These are phyloP conservation scores for Henricia sp. DNA, from an alignment of 53 echinoderm and acorn worm genomes.

Conservation along the genomic window DNA sequence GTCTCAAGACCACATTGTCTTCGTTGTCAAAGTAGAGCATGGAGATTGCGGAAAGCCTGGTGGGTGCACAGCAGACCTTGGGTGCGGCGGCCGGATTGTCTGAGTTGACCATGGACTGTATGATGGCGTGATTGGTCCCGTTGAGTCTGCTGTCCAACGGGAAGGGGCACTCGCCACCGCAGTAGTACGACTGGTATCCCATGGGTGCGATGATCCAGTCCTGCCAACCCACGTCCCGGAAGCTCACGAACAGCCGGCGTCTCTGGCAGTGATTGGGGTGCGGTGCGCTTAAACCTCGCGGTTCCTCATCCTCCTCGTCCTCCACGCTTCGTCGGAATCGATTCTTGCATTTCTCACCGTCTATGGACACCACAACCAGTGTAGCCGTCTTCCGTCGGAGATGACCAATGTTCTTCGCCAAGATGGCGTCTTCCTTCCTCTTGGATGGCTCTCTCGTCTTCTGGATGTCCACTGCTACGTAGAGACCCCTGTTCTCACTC, in stretches of 20 bases:
- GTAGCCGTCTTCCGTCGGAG: conserved; percentile 51
- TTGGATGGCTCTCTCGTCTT: conserved; percentile 14
- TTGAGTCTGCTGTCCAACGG: conserved; percentile 88
- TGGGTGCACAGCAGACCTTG: conserved; percentile 95
- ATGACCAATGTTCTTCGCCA: conserved; percentile 31
- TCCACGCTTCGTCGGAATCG: conserved; percentile 59
- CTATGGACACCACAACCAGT: conserved; percentile 77
- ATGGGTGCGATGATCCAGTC: conserved; percentile 98
- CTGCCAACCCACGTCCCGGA: conserved; percentile 97
- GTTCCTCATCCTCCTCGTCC: conserved; percentile 5
- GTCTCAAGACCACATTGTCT: conserved; percentile 95
- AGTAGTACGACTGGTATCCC: conserved; percentile 97
- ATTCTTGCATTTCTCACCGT: conserved; percentile 63
- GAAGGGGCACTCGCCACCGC: conserved; percentile 94
- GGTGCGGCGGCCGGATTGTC: conserved; percentile 70
- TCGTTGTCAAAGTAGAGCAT: conserved; percentile 96
- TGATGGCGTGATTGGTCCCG: conserved; percentile 97
- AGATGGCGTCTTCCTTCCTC: conserved; percentile 34
- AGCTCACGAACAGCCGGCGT: conserved; percentile 88
- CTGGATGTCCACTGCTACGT: conserved; percentile 61
- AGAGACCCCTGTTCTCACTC: conserved; percentile 63
- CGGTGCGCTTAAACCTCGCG: not conserved
- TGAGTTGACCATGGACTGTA: conserved; percentile 92
- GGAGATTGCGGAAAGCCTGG: conserved; percentile 90
- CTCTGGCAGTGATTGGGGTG: conserved; percentile 78